Percentiles rank a stretch among this genome's conserved stretches.
Conservation (phyloP, 2,797 vertebrate genomes). For the Siniperca undulata region DNA sequence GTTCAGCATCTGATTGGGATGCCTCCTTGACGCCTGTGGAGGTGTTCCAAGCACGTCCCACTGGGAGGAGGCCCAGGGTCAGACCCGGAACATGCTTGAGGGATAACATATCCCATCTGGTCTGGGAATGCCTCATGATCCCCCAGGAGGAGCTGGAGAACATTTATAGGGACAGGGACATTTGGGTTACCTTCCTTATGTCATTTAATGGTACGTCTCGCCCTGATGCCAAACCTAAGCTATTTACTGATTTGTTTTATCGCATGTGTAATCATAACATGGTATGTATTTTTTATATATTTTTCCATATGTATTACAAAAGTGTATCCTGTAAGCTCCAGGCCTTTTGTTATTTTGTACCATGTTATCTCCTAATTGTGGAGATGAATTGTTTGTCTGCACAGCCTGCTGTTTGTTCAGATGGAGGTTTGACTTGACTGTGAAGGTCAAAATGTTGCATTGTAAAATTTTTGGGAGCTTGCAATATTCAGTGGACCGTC, state of each 20-base stretch:
- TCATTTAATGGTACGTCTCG: not conserved
- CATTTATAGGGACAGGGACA: not conserved
- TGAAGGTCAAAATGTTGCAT: not conserved
- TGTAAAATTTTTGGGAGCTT: not conserved
- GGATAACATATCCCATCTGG: constrained; percentile 7
- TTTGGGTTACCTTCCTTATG: not conserved
- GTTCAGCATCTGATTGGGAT: not conserved
- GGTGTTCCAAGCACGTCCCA: not conserved
- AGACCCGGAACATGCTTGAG: not conserved
- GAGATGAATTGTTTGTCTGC: not conserved
- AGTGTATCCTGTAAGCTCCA: not conserved
- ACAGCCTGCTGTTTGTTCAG: not conserved
- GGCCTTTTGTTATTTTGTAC: not conserved
- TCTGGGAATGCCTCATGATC: not conserved
- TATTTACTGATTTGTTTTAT: not conserved
- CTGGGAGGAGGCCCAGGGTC: not conserved
- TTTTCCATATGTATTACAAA: not conserved
- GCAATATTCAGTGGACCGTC: not conserved
- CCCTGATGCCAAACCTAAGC: not conserved
- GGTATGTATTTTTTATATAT: not conserved
- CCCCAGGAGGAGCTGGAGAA: not conserved
- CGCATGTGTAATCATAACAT: not conserved
- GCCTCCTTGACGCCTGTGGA: not conserved
- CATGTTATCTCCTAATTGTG: not conserved
- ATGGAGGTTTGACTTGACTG: not conserved